Evolutionary conservation across 2,113 vertebrate species (phyloP), one percentile per base, ranked within the genome.

Genomic region (Mohoua ochrocephala): DNA sequence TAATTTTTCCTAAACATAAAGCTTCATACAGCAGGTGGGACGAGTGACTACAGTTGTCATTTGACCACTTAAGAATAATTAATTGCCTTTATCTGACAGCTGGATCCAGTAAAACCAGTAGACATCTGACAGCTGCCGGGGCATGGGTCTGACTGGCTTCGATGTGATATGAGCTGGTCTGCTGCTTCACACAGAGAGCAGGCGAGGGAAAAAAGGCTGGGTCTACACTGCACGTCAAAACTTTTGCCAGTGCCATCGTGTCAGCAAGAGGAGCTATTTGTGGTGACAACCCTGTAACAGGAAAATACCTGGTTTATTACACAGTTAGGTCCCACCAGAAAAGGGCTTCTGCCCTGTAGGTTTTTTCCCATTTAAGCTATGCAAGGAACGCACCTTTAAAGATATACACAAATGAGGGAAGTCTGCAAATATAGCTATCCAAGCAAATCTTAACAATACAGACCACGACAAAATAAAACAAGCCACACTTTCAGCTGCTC

Each of bases 61-160:
- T 89, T 84, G 94, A 74, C 86, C 44, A 81, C 74, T 97, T 97
- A 86, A 44, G n/a, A 70, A 57, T 96, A 84, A 97, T 97, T 97
- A 92, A 97, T 81, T 88, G 71, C 57, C 80, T 68, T 44, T 84
- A 23, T 89, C 91, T 93, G 60, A 60, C 71, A 95, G 77, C 87
- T 95, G 95, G 69, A 81, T 87, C 27, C 87, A 91, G 56, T 82
- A 86, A 87, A 93, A 77, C 22, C 50, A 53, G 86, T 69, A 71
- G 61, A 68, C 53, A 93, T 52, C 67, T 54, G 67, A 73, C 92
- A 97, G 91, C 95, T 97, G 86, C 59, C 3, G 1, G n/a, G 63
- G 37, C 61, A 41, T 3, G 30, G 10, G 28, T 56, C 85, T 80
- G 35, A 49, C 67, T 91, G 57, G 19, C 24, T 84, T 65, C 84